A percentile compares a stretch with the other conserved stretches of the same genome.
phyloP scores from a whole-genome alignment of 2,113 vertebrate species.

The Pedetes capensis region DNA sequence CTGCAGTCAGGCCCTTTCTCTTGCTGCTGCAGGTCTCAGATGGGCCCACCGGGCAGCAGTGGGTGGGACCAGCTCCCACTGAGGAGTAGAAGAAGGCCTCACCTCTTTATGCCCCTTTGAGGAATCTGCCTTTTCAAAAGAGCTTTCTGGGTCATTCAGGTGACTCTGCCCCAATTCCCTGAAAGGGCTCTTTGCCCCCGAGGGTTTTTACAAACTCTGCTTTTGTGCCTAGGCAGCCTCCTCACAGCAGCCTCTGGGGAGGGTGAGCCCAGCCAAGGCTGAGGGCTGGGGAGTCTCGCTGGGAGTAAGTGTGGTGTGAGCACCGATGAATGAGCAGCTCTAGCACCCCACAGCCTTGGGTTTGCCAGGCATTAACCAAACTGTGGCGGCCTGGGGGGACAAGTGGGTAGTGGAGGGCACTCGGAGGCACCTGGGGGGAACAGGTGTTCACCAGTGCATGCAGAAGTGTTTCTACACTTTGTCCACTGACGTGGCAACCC shows the following conservation, averaged over 20 bases:
- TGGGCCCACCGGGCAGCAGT: background rate
- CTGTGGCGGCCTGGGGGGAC: background rate
- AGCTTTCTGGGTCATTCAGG: constrained; percentile 55
- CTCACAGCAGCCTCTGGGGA: background rate
- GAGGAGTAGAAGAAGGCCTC: background rate
- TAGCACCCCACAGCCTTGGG: background rate
- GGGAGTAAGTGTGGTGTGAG: background rate
- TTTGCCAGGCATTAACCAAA: background rate
- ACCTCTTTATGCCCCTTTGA: background rate
- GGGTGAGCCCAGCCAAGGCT: background rate
- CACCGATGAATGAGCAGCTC: background rate
- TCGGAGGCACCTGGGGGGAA: background rate
- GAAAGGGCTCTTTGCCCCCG: background rate
- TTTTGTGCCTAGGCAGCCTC: background rate
- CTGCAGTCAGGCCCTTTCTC: background rate
- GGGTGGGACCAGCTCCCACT: background rate
- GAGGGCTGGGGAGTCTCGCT: background rate
- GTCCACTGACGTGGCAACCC: background rate
- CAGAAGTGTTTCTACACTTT: background rate
- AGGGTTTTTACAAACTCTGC: constrained; percentile 11
- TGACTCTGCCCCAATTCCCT: constrained; percentile 3
- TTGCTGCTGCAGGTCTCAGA: rapidly evolving
- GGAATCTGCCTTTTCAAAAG: background rate
- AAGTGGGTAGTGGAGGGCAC: background rate
- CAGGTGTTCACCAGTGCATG: background rate